Base-by-base conservation (phyloP, 2,113 vertebrate species). In the Leptocoma aspasia region DNA sequence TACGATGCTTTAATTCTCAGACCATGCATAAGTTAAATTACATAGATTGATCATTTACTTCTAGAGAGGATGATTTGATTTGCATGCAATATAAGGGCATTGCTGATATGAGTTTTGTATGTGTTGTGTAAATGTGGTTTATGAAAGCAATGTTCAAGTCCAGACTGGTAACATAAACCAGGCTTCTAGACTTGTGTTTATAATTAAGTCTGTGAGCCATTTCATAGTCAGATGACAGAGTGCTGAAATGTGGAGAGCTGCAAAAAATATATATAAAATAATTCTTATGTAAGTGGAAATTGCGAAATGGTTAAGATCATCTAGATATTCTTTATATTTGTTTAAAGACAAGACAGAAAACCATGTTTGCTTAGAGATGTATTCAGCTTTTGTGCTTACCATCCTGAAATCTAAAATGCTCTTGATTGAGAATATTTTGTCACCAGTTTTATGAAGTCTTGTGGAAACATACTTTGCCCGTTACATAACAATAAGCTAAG, bases 201-300 rank as follows among this genome's bases (percentile, higher is more conserved):
- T 90, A 86, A 49, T 89, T 87, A 78, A 85, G 69, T 84, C 53
- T 79, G 53, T 54, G 68, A 82, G 59, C 22, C 39, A 64, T 57
- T 82, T 82, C 77, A 92, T 53, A 89, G 80, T 92, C 89, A 90
- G 64, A 72, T 84, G 64, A 94, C 59, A 92, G 79, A 80, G 47
- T 92, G 72, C 49, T 92, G 57, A 95, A 87, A 87, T 54, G 37
- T 65, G 27, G 61, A 87, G 23, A 78, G 22, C 26, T 92, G 22
- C 2, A 92, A 92, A 92, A 65, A 69, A 61, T 1, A 19, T n/a
- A 30, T 7, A 42, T 9, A 9, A 39, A 68, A 60, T 3, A 89
- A 53, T 30, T 65, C 57, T 92, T 84, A 68, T n/a, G 4, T 64
- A 83, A 81, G n/a, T 84, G 21, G 28, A 91, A 84, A 65, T 54